phyloP scores from a whole-genome alignment of 2,113 vertebrate species.

The Prunella fulvescens region DNA sequence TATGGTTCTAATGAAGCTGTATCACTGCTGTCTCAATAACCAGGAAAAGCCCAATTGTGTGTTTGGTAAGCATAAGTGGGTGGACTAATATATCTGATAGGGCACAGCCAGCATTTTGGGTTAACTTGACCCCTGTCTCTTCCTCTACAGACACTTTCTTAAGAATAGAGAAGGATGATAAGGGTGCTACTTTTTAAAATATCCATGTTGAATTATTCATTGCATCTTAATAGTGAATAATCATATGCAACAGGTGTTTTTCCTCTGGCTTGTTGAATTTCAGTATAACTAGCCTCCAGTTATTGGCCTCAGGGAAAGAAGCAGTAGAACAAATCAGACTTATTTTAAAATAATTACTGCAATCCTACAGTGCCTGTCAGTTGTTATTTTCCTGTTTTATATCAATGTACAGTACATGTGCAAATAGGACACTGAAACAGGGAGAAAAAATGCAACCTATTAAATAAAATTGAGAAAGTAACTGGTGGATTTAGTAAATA shows the following conservation, averaged over 20 bases:
- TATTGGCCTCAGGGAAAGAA: conserved; percentile 50
- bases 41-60: not conserved
- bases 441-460: not conserved
- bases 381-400: conserved; percentile 57
- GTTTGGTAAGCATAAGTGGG: not conserved
- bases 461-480: conserved; percentile 43
- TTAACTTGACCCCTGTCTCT: not conserved
- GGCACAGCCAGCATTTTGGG: not conserved
- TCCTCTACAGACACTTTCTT: not conserved
- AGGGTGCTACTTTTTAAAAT: conserved; percentile 19
- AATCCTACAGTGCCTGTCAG: conserved; percentile 61
- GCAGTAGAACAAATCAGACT: conserved; percentile 66
- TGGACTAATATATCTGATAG: not conserved
- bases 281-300: conserved; percentile 61
- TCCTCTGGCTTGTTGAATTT: conserved; percentile 61
- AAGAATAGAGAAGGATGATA: not conserved
- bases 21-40: not conserved
- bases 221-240: conserved; percentile 63
- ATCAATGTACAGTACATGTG: not conserved
- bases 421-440: conserved; percentile 23
- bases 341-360: conserved; percentile 72
- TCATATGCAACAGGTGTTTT: conserved; percentile 67
- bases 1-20: not conserved
- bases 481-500: conserved; percentile 24
- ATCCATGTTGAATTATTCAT: conserved; percentile 74